Evolutionary conservation across 37 sponge, comb jelly and placozoan species (phyloP).

Genomic region (Hexactinellida sp.): DNA sequence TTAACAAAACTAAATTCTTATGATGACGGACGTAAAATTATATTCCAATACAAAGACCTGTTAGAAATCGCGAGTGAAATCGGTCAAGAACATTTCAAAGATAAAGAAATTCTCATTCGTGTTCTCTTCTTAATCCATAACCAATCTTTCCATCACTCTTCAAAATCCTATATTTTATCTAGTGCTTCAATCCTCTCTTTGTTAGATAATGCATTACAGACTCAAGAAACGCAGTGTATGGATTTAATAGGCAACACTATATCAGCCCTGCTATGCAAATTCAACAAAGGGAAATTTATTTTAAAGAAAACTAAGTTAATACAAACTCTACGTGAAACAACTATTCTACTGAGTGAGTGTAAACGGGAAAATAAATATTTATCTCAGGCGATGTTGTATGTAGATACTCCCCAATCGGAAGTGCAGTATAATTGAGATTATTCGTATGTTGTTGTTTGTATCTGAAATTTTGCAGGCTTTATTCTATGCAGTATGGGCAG

Average conservation of each 20-base stretch:
- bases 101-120: background rate
- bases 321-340: background rate
- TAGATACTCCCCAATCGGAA: background rate
- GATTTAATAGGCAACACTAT: background rate
- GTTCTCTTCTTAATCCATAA: background rate
- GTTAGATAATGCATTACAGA: background rate
- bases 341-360: background rate
- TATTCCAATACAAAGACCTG: slow-evolving; percentile 5
- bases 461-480: too few species aligned
- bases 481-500: too few species aligned
- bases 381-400: background rate
- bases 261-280: background rate
- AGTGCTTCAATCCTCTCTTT: background rate
- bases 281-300: background rate
- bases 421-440: background rate
- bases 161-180: background rate
- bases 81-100: slow-evolving; percentile 4
- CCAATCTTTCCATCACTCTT: background rate
- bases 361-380: background rate
- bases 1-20: slow-evolving; percentile 9
- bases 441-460: too few species aligned
- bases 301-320: slow-evolving; percentile 4
- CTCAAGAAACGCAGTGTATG: background rate
- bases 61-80: slow-evolving; percentile 13
- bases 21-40: background rate